Conservation (phyloP, 2,888 invertebrate species). For the Acronicta leporina region DNA sequence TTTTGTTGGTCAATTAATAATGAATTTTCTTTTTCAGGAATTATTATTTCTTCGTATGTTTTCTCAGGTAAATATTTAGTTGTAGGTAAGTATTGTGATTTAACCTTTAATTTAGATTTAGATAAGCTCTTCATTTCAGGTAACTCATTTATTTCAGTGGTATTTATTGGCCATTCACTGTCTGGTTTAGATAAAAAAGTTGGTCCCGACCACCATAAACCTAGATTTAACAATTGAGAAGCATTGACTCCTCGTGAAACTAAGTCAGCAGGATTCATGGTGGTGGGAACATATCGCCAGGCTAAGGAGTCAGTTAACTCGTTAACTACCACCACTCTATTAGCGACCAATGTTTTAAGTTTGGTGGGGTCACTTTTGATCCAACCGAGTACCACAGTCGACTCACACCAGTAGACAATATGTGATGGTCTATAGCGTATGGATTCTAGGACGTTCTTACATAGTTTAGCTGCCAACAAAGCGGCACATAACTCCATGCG, state of each 20-base stretch:
- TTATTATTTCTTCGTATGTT: no score
- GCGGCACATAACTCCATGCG: slow-evolving; percentile 6
- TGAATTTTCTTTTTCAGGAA: no score
- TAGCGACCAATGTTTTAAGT: slow-evolving; percentile 8
- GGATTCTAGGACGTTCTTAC: not conserved
- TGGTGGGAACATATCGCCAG: slow-evolving; percentile 28
- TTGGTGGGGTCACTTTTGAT: slow-evolving; percentile 7
- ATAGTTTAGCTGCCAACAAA: slow-evolving; percentile 1
- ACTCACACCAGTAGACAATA: slow-evolving; percentile 7
- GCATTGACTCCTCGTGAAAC: slow-evolving; percentile 20
- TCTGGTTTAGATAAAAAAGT: not conserved
- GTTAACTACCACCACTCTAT: slow-evolving; percentile 1
- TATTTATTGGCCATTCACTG: slow-evolving; percentile 3
- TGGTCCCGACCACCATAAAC: slow-evolving; percentile 7
- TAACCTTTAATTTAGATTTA: no score
- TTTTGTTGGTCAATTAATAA: no score
- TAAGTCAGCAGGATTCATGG: slow-evolving; percentile 42
- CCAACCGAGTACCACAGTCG: slow-evolving; percentile 5
- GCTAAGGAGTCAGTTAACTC: slow-evolving; percentile 1
- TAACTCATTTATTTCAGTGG: not conserved
- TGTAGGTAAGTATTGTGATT: no score
- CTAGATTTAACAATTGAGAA: no score
- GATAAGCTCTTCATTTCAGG: slow-evolving; percentile 6
- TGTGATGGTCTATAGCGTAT: slow-evolving; percentile 4
- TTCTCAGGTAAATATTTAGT: no score